These are phyloP conservation scores for Masticophis lateralis DNA, from an alignment of 2,797 vertebrate species.

Conservation along the genomic window DNA sequence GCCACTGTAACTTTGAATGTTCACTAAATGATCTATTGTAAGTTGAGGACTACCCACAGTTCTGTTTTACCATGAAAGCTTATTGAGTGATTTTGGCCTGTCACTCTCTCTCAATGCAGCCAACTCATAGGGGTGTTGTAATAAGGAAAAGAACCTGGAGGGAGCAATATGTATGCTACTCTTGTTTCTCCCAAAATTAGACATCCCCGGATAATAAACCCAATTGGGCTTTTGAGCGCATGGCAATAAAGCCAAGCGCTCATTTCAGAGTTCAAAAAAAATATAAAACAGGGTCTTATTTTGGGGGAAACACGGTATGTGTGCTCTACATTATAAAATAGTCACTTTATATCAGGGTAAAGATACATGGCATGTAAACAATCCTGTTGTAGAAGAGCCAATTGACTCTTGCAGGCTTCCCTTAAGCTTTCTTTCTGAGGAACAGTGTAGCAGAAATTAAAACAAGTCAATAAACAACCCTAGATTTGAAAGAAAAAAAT, in stretches of 20 bases:
- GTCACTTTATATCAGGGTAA: neutral
- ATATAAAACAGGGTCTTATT: too few species aligned
- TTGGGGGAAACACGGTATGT: too few species aligned
- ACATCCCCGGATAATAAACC: too few species aligned
- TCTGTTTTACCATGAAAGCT: neutral
- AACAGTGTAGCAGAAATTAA: neutral
- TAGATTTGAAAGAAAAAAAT: neutral
- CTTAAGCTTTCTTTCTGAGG: neutral
- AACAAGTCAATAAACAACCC: neutral
- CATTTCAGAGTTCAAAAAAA: too few species aligned
- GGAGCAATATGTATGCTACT: neutral
- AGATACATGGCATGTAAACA: neutral
- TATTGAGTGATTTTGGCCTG: neutral
- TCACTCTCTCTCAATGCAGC: neutral
- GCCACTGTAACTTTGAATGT: neutral
- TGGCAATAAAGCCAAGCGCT: too few species aligned
- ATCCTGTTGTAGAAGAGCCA: neutral
- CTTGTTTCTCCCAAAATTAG: too few species aligned
- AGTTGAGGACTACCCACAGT: neutral
- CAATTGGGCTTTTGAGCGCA: too few species aligned
- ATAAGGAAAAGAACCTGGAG: neutral
- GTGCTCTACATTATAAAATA: neutral
- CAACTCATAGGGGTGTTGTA: neutral
- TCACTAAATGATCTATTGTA: neutral
- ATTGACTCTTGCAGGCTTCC: neutral